Conservation (phyloP, 2,888 invertebrate species). For the Drosophila stalkeri region DNA sequence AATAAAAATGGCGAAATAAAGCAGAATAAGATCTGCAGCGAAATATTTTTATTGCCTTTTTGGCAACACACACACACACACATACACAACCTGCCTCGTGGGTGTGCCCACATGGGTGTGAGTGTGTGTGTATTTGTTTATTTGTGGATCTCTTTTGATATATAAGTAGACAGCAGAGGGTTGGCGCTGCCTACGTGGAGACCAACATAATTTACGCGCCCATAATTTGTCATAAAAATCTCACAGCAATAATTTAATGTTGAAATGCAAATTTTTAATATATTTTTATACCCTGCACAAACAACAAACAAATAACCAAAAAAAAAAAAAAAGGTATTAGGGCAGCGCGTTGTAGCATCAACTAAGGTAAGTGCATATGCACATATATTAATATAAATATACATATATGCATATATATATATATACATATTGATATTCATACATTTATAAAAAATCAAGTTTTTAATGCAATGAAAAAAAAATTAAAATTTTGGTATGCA, state of each 20-base stretch:
- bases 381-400: not conserved
- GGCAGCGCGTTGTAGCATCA: not conserved
- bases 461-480: not conserved
- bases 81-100: slow-evolving; percentile 11
- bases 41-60: slow-evolving; percentile 81
- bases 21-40: slow-evolving; percentile 78
- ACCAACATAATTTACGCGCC: slow-evolving; percentile 83
- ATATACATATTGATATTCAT: not conserved
- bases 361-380: not conserved
- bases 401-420: not conserved
- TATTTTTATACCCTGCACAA: slow-evolving; percentile 57
- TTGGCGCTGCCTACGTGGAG: slow-evolving; percentile 32
- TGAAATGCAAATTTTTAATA: slow-evolving; percentile 80
- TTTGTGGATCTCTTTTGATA: slow-evolving; percentile 52
- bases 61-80: slow-evolving; percentile 48
- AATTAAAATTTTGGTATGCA: not conserved
- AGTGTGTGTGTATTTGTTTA: slow-evolving; percentile 31
- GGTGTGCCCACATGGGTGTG: slow-evolving; percentile 11
- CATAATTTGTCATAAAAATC: slow-evolving; percentile 85
- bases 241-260: slow-evolving; percentile 77
- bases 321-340: not conserved
- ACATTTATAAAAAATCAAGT: not conserved
- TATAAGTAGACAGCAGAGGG: slow-evolving; percentile 29
- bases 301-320: not conserved
- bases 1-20: slow-evolving; percentile 81